phyloP scores from a whole-genome alignment of 1,140 invertebrate species.

The Nylanderia fulva region DNA sequence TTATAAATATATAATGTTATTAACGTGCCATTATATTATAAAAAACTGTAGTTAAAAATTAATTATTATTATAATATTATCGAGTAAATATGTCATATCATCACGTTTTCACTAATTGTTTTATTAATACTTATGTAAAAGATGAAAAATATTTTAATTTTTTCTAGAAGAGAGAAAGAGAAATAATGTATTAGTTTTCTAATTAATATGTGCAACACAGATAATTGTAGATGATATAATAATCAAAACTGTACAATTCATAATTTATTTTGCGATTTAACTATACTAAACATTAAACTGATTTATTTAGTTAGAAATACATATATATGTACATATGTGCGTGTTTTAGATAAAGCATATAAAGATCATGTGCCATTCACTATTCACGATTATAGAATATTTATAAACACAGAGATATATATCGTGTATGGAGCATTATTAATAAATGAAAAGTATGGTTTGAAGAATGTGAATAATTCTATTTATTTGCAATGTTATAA shows the following conservation, averaged over 20 bases:
- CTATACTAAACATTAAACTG: conserved; percentile 9
- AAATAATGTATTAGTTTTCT: neutral
- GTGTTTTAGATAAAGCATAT: neutral
- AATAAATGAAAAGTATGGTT: neutral
- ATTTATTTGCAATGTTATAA: neutral
- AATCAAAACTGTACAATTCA: neutral
- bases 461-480: conserved; percentile 13
- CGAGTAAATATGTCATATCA: neutral
- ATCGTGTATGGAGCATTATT: neutral
- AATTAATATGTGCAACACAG: neutral
- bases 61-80: neutral
- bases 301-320: neutral
- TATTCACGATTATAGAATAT: conserved; percentile 19
- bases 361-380: neutral
- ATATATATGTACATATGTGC: neutral
- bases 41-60: neutral
- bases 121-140: neutral
- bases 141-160: neutral
- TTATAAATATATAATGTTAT: neutral
- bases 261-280: neutral
- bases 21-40: neutral
- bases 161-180: neutral
- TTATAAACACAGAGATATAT: neutral
- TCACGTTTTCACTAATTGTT: neutral
- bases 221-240: neutral